Evolutionary conservation across 2,888 invertebrate species (phyloP), one percentile per base, ranked within the genome.

Genomic region (Dicranocentrus wangi): DNA sequence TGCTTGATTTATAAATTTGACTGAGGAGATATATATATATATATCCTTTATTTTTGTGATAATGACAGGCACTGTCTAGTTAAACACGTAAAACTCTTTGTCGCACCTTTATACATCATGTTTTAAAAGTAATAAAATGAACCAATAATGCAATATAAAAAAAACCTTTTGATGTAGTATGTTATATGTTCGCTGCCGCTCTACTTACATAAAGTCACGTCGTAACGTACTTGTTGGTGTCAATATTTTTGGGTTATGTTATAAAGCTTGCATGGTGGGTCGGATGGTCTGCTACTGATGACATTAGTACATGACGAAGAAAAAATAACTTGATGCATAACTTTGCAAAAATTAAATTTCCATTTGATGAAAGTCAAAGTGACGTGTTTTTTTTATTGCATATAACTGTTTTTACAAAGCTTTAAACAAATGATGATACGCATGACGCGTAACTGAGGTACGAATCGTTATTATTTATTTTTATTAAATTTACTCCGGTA

Each of bases 11-110:
- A 61, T 61, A 61, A 19, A 68, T 51, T 60, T 76, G 76, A 76
- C 76, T 76, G 76, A 76, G 76, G 61, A 60, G 60, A 55, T n/a
- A 75, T 43, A 66, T n/a, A n/a, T n/a, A n/a, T n/a, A 63, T 65
- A 76, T 68, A 47, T 68, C 32, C 66, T 76, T 76, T 76, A 76
- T 76, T 76, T 76, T 76, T 76, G 76, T 76, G 76, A 76, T 76
- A 75, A 66, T 76, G 60, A 68, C 76, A 60, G 58, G 58, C 65
- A 75, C 61, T 3, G 66, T 68, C 27, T 76, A 68, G 58, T 65
- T 68, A 76, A 75, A 21, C 32, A n/a, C n/a, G n/a, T n/a, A n/a
- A n/a, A 60, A 76, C 55, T 76, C 47, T 76, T 68, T 68, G 47
- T 68, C 76, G 76, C 76, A 76, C 76, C 76, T 76, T 76, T 76